A percentile compares a stretch with the other conserved stretches of the same genome.
Conservation (phyloP, 2,113 vertebrate genomes). For the Oncorhynchus tshawytscha region DNA sequence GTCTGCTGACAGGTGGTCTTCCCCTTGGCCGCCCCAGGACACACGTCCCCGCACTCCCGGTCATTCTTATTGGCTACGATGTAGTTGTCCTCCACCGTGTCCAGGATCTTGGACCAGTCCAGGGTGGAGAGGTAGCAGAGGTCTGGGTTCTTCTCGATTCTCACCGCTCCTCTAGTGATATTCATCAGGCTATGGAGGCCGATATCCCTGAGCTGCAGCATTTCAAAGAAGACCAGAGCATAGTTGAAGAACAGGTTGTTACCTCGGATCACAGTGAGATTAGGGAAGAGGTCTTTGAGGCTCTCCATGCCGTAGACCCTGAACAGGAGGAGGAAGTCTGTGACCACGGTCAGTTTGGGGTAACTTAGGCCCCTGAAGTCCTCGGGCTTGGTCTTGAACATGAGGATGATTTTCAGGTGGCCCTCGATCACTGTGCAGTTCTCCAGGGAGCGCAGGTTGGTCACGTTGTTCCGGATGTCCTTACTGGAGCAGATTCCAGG, state of each 20-base stretch:
- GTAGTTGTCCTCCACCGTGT: constrained; percentile 93
- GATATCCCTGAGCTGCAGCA: constrained; percentile 92
- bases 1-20: constrained; percentile 87
- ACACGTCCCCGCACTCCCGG: constrained; percentile 91
- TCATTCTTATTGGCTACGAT: constrained; percentile 90
- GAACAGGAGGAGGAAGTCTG: constrained; percentile 92
- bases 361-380: constrained; percentile 91
- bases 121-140: constrained; percentile 94
- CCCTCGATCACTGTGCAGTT: constrained; percentile 97
- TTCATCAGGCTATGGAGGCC: constrained; percentile 94
- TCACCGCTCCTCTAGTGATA: constrained; percentile 89
- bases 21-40: constrained; percentile 82
- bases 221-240: constrained; percentile 93
- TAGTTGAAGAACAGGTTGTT: constrained; percentile 97
- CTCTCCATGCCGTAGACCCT: constrained; percentile 93
- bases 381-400: constrained; percentile 89
- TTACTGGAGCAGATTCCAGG: constrained; percentile 87
- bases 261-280: constrained; percentile 92
- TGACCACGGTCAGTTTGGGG: constrained; percentile 88
- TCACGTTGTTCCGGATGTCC: constrained; percentile 93
- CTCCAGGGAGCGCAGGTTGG: constrained; percentile 80
- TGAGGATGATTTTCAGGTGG: constrained; percentile 91
- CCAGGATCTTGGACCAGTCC: constrained; percentile 94
- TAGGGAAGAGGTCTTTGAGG: constrained; percentile 90
- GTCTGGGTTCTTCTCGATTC: constrained; percentile 95